phyloP scores from a whole-genome alignment of 1,140 invertebrate genomes.

The Micrasema longulum region DNA sequence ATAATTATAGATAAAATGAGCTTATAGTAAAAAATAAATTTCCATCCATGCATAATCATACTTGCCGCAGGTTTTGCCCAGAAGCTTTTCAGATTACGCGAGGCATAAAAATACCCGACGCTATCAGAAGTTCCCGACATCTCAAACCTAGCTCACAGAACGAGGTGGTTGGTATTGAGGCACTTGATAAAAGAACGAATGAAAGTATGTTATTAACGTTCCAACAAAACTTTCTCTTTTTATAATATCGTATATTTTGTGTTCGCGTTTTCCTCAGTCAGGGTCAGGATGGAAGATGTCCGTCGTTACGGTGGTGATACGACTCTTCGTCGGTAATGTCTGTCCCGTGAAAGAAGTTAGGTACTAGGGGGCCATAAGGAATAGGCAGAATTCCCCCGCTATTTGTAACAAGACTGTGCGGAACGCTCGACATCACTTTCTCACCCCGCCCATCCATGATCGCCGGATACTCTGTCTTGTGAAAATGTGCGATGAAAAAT shows the following conservation, averaged over 20 bases:
- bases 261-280: neutral
- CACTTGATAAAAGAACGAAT: neutral
- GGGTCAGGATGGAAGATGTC: constrained; percentile 4
- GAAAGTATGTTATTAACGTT: no score
- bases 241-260: neutral
- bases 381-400: constrained; percentile 15
- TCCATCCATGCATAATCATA: neutral
- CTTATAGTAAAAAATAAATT: no score
- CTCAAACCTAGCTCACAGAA: no score
- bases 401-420: constrained; percentile 21
- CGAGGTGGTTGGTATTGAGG: no score
- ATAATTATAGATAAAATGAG: neutral
- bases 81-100: neutral
- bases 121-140: constrained; percentile 7
- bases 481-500: constrained; percentile 20
- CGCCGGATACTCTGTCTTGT: constrained; percentile 17
- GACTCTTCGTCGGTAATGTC: constrained; percentile 16
- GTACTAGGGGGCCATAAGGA: constrained; percentile 21
- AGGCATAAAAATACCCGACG: constrained; percentile 9
- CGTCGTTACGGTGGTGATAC: constrained; percentile 11
- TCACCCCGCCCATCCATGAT: constrained; percentile 23
- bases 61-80: neutral
- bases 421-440: constrained; percentile 20
- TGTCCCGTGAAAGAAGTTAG: constrained; percentile 25
- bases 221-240: no score